phyloP scores from a whole-genome alignment of 2,888 invertebrate species.

The Smittia sp. region DNA sequence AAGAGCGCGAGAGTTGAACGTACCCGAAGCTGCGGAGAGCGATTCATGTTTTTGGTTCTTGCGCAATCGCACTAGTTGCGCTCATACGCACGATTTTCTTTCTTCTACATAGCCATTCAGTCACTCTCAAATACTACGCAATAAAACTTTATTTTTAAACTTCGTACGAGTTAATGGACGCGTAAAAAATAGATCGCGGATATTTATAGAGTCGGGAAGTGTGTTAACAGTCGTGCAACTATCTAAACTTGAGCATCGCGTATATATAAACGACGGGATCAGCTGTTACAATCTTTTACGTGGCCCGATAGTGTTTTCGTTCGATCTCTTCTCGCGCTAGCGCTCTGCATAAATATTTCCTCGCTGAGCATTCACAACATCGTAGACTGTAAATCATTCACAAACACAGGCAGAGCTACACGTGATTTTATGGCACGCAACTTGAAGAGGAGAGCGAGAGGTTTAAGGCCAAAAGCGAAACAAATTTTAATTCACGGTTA shows the following conservation, averaged over 20 bases:
- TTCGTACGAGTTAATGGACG: not conserved
- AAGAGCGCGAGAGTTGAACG: not conserved
- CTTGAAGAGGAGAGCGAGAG: not conserved
- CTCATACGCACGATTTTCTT: not conserved
- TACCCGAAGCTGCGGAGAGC: not conserved
- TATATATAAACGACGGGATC: not conserved
- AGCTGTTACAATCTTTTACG: too few species aligned
- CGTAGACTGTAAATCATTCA: not conserved
- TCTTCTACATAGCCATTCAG: not conserved
- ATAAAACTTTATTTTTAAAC: not conserved
- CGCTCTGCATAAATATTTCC: not conserved
- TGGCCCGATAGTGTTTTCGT: not conserved
- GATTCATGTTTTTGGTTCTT: not conserved
- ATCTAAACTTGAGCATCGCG: not conserved
- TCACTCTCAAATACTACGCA: not conserved
- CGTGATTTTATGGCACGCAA: constrained; percentile 14
- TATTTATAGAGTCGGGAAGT: not conserved
- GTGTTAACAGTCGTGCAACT: not conserved
- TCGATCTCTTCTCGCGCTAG: not conserved
- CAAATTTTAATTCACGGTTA: constrained; percentile 5
- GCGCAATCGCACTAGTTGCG: not conserved
- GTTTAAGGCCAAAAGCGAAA: not conserved
- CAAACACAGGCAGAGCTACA: not conserved
- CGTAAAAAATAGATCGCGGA: constrained; percentile 17
- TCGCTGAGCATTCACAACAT: not conserved